Percentiles rank a stretch among this genome's conserved stretches.
Conservation (phyloP, 2,888 invertebrate genomes). For the Melanostoma mellinum region DNA sequence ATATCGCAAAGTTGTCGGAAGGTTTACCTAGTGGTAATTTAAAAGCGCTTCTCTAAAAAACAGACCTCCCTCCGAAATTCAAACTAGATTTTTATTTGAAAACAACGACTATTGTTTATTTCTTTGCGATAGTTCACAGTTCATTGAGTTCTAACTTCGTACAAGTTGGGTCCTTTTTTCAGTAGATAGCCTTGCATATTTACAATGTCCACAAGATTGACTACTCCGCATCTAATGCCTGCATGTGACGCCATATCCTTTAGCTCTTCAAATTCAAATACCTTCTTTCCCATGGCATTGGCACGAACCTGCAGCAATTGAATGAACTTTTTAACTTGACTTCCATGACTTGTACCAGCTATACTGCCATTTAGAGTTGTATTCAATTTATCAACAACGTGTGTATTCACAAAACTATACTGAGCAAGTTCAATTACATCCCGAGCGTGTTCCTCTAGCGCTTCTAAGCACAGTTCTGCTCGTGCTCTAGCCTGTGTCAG, state of each 20-base stretch:
- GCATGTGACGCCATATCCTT: conserved; percentile 87
- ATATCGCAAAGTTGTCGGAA: too few relatives aligned
- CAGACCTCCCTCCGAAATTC: too few relatives aligned
- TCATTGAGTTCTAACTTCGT: conserved; percentile 84
- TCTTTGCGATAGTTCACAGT: too few relatives aligned
- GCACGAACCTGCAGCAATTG: conserved; percentile 86
- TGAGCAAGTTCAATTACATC: conserved; percentile 94
- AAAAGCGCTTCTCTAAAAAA: too few relatives aligned
- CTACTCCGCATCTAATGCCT: conserved; percentile 84
- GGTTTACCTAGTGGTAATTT: too few relatives aligned
- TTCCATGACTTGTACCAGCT: conserved; percentile 88
- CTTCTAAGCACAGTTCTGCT: conserved; percentile 91
- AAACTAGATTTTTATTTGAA: too few relatives aligned
- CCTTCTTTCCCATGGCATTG: conserved; percentile 86
- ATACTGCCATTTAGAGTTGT: conserved; percentile 86
- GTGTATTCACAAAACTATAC: conserved; percentile 89
- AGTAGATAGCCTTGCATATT: conserved; percentile 93
- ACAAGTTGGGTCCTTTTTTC: conserved; percentile 89
- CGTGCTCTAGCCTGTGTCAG: conserved; percentile 94
- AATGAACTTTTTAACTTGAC: conserved; percentile 88
- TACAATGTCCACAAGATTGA: conserved; percentile 88
- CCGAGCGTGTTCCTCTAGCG: conserved; percentile 89
- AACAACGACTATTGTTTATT: too few relatives aligned
- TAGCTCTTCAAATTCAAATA: conserved; percentile 90
- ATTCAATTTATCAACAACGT: conserved; percentile 84